phyloP scores from a whole-genome alignment of 2,888 invertebrate species.

The Branchinecta sandiegonensis region DNA sequence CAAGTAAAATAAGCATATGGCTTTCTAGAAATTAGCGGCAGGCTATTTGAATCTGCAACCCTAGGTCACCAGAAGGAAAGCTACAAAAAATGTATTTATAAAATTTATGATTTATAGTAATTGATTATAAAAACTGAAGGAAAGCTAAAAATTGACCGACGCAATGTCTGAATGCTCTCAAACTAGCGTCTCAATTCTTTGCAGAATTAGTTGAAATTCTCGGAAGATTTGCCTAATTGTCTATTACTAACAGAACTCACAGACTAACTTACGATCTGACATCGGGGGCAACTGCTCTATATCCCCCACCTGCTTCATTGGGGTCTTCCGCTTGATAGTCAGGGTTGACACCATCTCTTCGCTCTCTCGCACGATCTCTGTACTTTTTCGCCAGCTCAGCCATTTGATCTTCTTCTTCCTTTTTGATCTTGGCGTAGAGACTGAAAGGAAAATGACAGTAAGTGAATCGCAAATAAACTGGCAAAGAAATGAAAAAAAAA shows the following conservation, averaged over 20 bases:
- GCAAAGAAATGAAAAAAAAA: not conserved
- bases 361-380: conserved; percentile 74
- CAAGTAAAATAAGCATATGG: too few species aligned
- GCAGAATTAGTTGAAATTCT: too few species aligned
- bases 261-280: conserved; percentile 55
- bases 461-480: conserved; percentile 6
- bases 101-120: too few species aligned
- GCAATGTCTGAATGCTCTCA: too few species aligned
- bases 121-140: too few species aligned
- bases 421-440: conserved; percentile 81
- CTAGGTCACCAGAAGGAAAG: too few species aligned
- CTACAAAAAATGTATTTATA: too few species aligned
- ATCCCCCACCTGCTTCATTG: conserved; percentile 68
- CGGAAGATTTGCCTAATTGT: too few species aligned
- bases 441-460: conserved; percentile 32
- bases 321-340: conserved; percentile 60
- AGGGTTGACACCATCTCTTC: conserved; percentile 59
- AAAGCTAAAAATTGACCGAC: too few species aligned
- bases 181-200: too few species aligned
- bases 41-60: too few species aligned
- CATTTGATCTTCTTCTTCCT: conserved; percentile 85
- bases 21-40: too few species aligned
- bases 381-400: conserved; percentile 88
- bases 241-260: not conserved
- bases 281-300: conserved; percentile 91